Evolutionary conservation across 2,113 vertebrate genomes (phyloP).

Genomic region (chimpanzee (Pan troglodytes)): NHGRI_mPanTro3-v2.1_pri NC_072413.2:99539001-99539500

Average conservation of each 20-base stretch:
- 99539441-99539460: neutral
- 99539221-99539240: neutral
- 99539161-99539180: neutral
- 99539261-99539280: neutral
- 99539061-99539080: neutral
- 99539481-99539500: neutral
- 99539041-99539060: neutral
- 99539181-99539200: accelerated
- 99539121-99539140: neutral
- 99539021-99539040: accelerated
- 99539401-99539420: neutral
- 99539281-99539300: neutral
- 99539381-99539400: neutral
- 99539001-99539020: neutral
- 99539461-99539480: neutral
- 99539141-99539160: neutral
- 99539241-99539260: neutral
- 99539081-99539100: neutral
- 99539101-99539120: neutral
- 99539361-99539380: neutral
- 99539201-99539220: neutral
- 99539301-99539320: neutral
- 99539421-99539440: neutral
- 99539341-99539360: accelerated
- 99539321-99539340: neutral